A percentile compares a stretch with the other conserved stretches of the same genome.
phyloP scores from a whole-genome alignment of 2,113 vertebrate species.

The Psophia crepitans region DNA sequence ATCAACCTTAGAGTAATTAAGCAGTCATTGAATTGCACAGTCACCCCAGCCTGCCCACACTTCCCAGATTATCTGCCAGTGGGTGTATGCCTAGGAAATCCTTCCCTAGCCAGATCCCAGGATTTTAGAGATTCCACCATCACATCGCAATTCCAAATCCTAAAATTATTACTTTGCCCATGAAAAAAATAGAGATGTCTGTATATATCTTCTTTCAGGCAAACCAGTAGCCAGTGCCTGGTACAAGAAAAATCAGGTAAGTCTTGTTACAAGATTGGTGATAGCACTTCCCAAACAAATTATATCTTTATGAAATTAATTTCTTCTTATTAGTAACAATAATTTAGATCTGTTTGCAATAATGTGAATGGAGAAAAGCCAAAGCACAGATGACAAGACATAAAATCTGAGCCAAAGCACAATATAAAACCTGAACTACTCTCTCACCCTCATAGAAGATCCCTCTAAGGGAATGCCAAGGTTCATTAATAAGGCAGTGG shows the following conservation, averaged over 20 bases:
- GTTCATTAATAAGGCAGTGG: neutral
- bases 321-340: neutral
- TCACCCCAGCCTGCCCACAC: neutral
- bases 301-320: neutral
- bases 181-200: neutral
- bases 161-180: neutral
- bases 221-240: neutral
- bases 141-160: neutral
- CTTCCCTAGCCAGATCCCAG: neutral
- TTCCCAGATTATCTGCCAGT: neutral
- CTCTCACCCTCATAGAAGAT: neutral
- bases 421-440: neutral
- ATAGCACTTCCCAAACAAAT: neutral
- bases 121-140: neutral
- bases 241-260: neutral
- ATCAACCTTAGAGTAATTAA: neutral
- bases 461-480: neutral
- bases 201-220: neutral
- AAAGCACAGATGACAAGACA: neutral
- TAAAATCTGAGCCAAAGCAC: neutral
- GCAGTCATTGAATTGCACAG: neutral
- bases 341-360: neutral
- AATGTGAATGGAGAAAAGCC: neutral
- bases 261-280: neutral
- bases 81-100: neutral